Percentiles rank a stretch among this genome's conserved stretches.
phyloP scores from a whole-genome alignment of 2,113 vertebrate species.

The Pteropus alecto region DNA sequence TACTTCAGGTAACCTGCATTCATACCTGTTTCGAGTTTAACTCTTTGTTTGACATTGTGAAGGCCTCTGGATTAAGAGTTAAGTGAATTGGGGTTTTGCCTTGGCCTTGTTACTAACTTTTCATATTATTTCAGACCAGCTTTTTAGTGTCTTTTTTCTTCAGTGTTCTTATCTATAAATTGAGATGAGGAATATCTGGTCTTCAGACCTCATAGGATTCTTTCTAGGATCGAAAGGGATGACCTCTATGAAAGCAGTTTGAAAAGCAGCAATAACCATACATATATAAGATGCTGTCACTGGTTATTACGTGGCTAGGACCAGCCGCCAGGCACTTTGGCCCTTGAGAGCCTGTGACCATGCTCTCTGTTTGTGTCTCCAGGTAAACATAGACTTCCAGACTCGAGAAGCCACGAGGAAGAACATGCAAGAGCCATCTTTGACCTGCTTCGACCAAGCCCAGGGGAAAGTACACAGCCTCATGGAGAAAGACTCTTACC shows the following conservation, averaged over 20 bases:
- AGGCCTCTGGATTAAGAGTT: neutral
- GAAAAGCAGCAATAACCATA: neutral
- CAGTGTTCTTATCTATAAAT: neutral
- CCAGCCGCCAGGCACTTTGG: neutral
- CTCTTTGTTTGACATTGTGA: neutral
- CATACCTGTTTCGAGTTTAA: neutral
- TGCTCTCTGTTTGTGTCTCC: conserved; percentile 59
- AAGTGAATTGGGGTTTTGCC: neutral
- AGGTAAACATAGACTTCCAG: conserved; percentile 97
- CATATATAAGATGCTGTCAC: neutral
- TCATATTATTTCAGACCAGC: neutral
- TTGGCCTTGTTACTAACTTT: neutral
- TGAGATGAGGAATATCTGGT: neutral
- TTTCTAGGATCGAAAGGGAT: neutral
- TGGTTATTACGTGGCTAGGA: neutral
- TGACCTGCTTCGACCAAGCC: conserved; percentile 92
- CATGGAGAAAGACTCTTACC: conserved; percentile 99
- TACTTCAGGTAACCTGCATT: neutral
- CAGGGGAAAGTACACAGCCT: conserved; percentile 95
- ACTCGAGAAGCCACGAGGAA: conserved; percentile 93
- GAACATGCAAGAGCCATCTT: conserved; percentile 91
- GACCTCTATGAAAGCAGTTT: neutral
- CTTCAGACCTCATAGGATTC: neutral
- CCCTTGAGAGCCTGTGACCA: neutral
- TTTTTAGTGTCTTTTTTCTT: conserved; percentile 16